These are phyloP conservation scores for Armadillidium nasatum DNA, from an alignment of 1,140 invertebrate species.

Conservation along the genomic window DNA sequence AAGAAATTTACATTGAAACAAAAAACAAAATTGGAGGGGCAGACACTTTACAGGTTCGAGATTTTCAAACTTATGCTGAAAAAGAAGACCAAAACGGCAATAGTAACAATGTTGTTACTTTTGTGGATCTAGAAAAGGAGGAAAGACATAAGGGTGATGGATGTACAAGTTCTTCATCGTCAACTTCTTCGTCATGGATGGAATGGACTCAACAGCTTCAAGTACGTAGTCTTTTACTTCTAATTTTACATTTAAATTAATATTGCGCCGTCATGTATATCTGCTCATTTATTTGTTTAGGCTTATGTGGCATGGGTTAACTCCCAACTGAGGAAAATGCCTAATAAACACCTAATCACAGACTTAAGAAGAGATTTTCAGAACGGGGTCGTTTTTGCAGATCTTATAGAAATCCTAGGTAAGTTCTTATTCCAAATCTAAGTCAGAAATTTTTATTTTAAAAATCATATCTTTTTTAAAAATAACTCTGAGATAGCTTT, in stretches of 20 bases:
- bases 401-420: conserved; percentile 53
- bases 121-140: conserved; percentile 17
- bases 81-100: conserved; percentile 19
- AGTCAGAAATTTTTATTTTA: neutral
- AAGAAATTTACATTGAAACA: neutral
- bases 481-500: neutral
- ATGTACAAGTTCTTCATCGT: conserved; percentile 14
- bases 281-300: conserved; percentile 33
- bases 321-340: conserved; percentile 52
- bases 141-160: conserved; percentile 20
- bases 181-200: conserved; percentile 44
- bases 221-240: conserved; percentile 29
- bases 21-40: neutral
- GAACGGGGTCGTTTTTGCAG: conserved; percentile 51
- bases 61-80: neutral
- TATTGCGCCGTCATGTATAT: neutral
- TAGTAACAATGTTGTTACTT: too few species aligned
- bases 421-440: conserved; percentile 44
- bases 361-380: too few species aligned
- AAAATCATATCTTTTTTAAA: neutral
- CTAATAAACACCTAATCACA: too few species aligned
- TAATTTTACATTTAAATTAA: neutral
- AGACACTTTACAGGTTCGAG: neutral
- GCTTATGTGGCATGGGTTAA: conserved; percentile 54
- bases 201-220: conserved; percentile 48